Evolutionary conservation across 2,797 vertebrate genomes (phyloP).

Genomic region (Dermochelys coriacea): DNA sequence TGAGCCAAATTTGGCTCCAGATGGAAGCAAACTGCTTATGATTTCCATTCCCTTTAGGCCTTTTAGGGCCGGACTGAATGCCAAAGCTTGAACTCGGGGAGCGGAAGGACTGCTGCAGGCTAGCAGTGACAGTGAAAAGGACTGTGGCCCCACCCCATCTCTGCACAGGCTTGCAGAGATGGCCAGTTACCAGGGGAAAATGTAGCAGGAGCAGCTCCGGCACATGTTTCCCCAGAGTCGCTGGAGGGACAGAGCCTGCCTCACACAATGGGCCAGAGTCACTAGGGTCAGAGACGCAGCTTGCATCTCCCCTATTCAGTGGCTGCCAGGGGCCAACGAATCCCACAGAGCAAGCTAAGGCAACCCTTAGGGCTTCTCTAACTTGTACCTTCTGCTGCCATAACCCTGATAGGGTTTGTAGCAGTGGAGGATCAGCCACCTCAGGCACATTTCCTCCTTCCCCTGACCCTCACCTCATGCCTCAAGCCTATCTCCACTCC

Average conservation of each 20-base stretch:
- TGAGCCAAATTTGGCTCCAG: rapidly evolving
- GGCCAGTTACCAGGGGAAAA: neutral
- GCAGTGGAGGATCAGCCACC: neutral
- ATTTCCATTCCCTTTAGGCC: rapidly evolving
- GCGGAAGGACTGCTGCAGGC: neutral
- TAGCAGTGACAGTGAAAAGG: rapidly evolving
- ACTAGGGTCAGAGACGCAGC: neutral
- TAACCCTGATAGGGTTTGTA: neutral
- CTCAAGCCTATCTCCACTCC: neutral
- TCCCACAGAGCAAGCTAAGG: neutral
- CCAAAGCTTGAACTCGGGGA: neutral
- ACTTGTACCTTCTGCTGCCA: neutral
- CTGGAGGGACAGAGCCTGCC: neutral
- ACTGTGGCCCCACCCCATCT: neutral
- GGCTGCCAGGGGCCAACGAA: neutral
- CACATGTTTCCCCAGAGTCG: neutral
- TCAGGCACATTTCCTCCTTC: neutral
- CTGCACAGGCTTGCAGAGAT: neutral
- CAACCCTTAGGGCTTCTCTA: neutral
- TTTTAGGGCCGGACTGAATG: neutral
- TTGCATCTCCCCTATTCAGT: neutral
- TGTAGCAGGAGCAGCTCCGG: too few relatives aligned
- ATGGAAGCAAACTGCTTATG: neutral
- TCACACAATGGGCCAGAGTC: neutral
- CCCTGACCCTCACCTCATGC: neutral